A percentile compares a stretch with the other conserved stretches of the same genome.
Conservation (phyloP, 2,797 vertebrate species). For the Syngnathus acus region DNA sequence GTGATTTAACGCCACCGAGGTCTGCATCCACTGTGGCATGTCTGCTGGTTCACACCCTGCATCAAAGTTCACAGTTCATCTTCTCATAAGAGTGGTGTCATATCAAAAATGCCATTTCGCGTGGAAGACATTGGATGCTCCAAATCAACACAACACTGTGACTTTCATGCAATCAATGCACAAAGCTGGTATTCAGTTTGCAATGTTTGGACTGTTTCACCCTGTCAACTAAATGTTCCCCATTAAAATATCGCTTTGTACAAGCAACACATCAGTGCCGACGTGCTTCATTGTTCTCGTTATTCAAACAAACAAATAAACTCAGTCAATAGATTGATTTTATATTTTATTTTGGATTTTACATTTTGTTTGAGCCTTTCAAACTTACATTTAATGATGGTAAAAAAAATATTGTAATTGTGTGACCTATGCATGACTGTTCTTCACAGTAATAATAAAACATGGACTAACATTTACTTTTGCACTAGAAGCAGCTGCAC, state of each 20-base stretch:
- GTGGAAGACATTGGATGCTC: background rate
- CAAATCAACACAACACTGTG: background rate
- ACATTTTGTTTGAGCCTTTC: too few species aligned
- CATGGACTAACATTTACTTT: conserved; percentile 5
- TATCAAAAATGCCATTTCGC: conserved; percentile 11
- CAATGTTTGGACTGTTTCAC: background rate
- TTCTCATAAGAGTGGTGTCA: conserved; percentile 1
- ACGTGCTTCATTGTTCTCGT: background rate
- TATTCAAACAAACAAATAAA: background rate
- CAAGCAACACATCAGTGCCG: too few species aligned
- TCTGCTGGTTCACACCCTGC: conserved; percentile 5
- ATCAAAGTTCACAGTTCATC: conserved; percentile 6
- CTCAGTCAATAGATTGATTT: too few species aligned
- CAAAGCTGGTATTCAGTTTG: background rate
- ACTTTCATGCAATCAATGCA: background rate
- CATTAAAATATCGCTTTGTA: background rate
- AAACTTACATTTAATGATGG: too few species aligned
- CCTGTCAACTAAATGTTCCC: background rate
- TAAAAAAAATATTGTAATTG: conserved; percentile 29
- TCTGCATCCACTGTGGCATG: conserved; percentile 15
- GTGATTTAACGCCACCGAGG: conserved; percentile 16
- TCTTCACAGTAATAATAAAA: too few species aligned
- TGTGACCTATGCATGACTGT: too few species aligned
- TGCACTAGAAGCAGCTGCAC: conserved; percentile 24
- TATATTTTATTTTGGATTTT: too few species aligned